Conservation (phyloP, 2,888 invertebrate species). For the Norana najaformis region DNA sequence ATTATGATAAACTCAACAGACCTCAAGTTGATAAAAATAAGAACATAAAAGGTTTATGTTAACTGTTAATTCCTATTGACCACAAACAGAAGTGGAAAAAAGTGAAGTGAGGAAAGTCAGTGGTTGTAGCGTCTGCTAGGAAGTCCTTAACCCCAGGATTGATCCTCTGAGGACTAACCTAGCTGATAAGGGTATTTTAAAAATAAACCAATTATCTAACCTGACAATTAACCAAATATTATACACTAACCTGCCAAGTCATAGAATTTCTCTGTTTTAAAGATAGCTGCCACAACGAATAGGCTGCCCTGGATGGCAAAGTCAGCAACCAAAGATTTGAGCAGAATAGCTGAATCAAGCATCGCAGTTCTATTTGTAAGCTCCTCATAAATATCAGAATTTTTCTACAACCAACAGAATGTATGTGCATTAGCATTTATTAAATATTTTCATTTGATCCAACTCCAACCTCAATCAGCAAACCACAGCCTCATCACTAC, state of each 20-base stretch:
- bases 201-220: neutral
- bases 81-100: no score
- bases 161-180: no score
- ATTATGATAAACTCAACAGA: no score
- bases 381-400: neutral
- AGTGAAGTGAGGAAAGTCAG: no score
- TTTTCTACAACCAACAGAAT: neutral
- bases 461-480: neutral
- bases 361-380: neutral
- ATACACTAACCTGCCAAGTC: conserved; percentile 59
- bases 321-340: conserved; percentile 49
- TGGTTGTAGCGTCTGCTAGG: no score
- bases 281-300: conserved; percentile 55
- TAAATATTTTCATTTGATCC: neutral
- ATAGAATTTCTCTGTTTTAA: conserved; percentile 63
- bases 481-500: neutral
- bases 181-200: neutral
- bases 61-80: no score
- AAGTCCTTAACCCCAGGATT: no score
- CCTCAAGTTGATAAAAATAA: no score
- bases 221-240: neutral
- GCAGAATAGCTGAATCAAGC: conserved; percentile 27
- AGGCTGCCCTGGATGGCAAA: conserved; percentile 61
- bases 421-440: neutral
- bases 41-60: no score